Conservation (phyloP, 1,140 invertebrate genomes). For the Tenebrio molitor region DNA sequence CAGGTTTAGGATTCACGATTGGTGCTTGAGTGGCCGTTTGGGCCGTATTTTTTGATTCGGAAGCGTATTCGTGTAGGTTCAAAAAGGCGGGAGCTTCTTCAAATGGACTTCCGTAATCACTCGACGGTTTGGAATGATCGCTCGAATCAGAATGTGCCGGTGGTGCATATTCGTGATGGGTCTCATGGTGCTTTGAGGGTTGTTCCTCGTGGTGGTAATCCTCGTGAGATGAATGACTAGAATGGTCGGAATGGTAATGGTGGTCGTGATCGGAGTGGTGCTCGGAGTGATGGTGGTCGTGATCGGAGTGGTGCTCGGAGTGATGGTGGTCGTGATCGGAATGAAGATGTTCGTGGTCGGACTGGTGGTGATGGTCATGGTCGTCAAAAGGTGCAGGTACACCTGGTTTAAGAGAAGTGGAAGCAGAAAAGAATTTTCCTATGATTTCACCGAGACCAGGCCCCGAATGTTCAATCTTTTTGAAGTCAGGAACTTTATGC, state of each 20-base stretch:
- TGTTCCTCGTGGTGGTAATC: slow-evolving; percentile 22
- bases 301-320: slow-evolving; percentile 14
- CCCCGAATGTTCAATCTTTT: slow-evolving; percentile 48
- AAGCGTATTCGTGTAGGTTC: slow-evolving; percentile 16
- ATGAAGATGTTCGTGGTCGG: slow-evolving; percentile 22
- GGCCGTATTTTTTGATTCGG: slow-evolving; percentile 10
- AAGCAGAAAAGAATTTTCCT: slow-evolving; percentile 58
- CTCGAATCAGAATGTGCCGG: not conserved
- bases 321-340: slow-evolving; percentile 2
- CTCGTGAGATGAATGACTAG: slow-evolving; percentile 15
- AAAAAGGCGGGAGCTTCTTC: slow-evolving; percentile 28
- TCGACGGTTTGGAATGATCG: slow-evolving; percentile 17
- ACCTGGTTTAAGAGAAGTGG: slow-evolving; percentile 55
- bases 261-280: slow-evolving; percentile 1
- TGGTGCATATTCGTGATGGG: too few species aligned
- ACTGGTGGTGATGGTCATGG: slow-evolving; percentile 38
- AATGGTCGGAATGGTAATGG: slow-evolving; percentile 23
- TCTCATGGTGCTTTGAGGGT: not conserved
- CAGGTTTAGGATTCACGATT: not conserved
- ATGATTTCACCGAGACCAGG: slow-evolving; percentile 56
- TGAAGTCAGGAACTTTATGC: slow-evolving; percentile 50
- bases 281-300: too few species aligned
- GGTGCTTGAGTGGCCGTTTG: not conserved
- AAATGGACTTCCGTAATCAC: slow-evolving; percentile 34
- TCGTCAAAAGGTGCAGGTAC: slow-evolving; percentile 51